phyloP scores from a whole-genome alignment of 53 echinoderm and acorn worm species.

The Apostichopus leukothele region DNA sequence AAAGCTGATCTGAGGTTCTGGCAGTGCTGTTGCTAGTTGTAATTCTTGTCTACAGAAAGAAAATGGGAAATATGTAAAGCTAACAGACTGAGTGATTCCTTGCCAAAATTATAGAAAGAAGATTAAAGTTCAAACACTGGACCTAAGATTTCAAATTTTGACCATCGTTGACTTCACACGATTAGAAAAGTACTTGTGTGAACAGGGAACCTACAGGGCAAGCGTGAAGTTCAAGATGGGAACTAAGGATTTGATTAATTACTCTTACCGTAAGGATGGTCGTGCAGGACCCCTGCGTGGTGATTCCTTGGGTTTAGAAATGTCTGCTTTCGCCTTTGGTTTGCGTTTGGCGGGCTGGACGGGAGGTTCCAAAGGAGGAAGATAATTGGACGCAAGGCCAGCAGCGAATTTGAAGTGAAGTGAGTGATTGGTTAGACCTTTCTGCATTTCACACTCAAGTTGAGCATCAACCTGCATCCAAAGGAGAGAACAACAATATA shows the following conservation, averaged over 20 bases:
- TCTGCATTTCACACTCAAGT: slow-evolving; percentile 84
- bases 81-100: too few relatives aligned
- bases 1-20: slow-evolving; percentile 67
- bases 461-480: slow-evolving; percentile 86
- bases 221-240: too few relatives aligned
- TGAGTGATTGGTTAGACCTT: slow-evolving; percentile 53
- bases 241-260: too few relatives aligned
- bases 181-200: too few relatives aligned
- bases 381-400: slow-evolving; percentile 85
- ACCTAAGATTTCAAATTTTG: too few relatives aligned
- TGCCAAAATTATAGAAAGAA: too few relatives aligned
- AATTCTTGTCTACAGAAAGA: slow-evolving; percentile 74
- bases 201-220: too few relatives aligned
- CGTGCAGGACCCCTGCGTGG: slow-evolving; percentile 69
- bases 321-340: slow-evolving; percentile 67
- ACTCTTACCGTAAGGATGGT: slow-evolving; percentile 75
- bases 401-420: slow-evolving; percentile 81
- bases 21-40: slow-evolving; percentile 76
- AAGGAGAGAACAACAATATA: background rate
- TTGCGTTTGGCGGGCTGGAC: slow-evolving; percentile 67
- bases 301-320: slow-evolving; percentile 75
- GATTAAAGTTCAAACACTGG: too few relatives aligned
- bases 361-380: slow-evolving; percentile 87
- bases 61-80: too few relatives aligned
- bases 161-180: too few relatives aligned